Evolutionary conservation across 2,888 invertebrate genomes (phyloP), one percentile per base, ranked within the genome.

Genomic region (Pyrochroa serraticornis): DNA sequence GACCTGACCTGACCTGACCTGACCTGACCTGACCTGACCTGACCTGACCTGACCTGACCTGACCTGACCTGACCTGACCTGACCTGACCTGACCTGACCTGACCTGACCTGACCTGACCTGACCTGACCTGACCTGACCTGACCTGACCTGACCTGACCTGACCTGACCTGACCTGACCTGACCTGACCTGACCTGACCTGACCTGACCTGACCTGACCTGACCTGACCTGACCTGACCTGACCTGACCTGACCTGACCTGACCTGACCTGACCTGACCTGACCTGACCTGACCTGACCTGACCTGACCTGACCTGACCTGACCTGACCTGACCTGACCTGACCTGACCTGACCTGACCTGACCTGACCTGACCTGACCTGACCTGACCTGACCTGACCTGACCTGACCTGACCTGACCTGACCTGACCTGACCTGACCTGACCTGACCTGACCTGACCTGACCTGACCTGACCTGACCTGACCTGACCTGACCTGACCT

Each of bases 41-140:
- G 36, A 59, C 59, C 59, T 49, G 44, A 60, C 60, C 60, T 51
- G 34, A 60, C 60, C 56, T 46, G 37, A 60, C 60, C 60, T 51
- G 36, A 59, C 59, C 59, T 50, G 42, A 59, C 59, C 59, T 49
- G 30, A 58, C 58, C 58, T 48, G 39, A 58, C 58, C 54, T 45
- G 37, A 59, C 60, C 60, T 51, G 37, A 60, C 60, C 56, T 41
- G 36, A 56, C 60, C 56, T n/a, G 44, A 58, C 57, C 60, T 45
- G 38, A 52, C 57, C 53, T 45, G 41, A 58, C 57, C 60, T 50
- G 47, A 57, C 56, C 60, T 49, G 47, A 57, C 56, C 56, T 49
- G 38, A 58, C 52, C 60, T 50, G 43, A 60, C 56, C 60, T 54
- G 39, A 60, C 56, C 60, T 49, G 38, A 60, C 50, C 57, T 54